Conservation (phyloP, 2,888 invertebrate species). For the Epinotia nisella region DNA sequence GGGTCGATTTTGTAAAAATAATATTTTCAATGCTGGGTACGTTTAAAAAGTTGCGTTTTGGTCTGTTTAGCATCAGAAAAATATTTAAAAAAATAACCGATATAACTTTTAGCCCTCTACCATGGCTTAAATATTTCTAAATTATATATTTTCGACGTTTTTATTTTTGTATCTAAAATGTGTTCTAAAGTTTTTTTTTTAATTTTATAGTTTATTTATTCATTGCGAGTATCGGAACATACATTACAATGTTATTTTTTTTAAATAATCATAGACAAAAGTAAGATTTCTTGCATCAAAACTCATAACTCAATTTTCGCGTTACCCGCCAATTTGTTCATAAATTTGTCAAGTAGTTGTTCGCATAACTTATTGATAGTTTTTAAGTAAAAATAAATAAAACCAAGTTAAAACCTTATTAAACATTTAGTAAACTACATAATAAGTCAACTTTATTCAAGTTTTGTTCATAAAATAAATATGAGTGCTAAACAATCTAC, state of each 20-base stretch:
- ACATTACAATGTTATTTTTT: not conserved
- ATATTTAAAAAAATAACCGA: constrained; percentile 8
- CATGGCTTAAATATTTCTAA: too few species aligned
- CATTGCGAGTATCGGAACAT: constrained; percentile 5
- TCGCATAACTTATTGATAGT: not conserved
- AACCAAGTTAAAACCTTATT: not conserved
- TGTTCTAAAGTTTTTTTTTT: not conserved
- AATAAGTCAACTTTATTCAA: not conserved
- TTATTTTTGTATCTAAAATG: constrained; percentile 12
- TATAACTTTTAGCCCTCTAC: constrained; percentile 8
- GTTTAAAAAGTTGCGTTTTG: constrained; percentile 14
- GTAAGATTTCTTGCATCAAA: constrained; percentile 2
- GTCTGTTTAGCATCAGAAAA: constrained; percentile 9
- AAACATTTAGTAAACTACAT: not conserved
- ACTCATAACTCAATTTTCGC: constrained; percentile 12
- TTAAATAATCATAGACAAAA: constrained; percentile 10
- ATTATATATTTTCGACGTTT: constrained; percentile 8
- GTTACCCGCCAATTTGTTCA: constrained; percentile 12
- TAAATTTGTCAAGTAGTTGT: constrained; percentile 1
- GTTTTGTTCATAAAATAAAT: constrained; percentile 2
- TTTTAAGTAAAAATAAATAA: constrained; percentile 2
- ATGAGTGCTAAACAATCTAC: constrained; percentile 11
- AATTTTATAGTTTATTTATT: not conserved
- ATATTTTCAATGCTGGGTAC: constrained; percentile 3
- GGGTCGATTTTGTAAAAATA: constrained; percentile 14